phyloP scores from a whole-genome alignment of 2,888 invertebrate genomes.

The Eueremaeus valkanovi region DNA sequence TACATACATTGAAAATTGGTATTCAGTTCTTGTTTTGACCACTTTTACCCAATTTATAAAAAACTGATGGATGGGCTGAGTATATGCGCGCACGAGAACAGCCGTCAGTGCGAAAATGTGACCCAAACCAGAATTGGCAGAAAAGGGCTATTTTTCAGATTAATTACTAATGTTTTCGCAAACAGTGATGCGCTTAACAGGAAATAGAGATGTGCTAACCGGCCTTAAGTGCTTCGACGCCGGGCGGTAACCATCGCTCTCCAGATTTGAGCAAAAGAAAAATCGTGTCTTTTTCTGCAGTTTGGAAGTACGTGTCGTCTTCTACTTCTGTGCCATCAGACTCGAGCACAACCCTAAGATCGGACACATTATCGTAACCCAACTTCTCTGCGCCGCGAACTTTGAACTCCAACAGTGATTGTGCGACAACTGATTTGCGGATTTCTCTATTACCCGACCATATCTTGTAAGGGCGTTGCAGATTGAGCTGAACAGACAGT shows the following conservation, averaged over 20 bases:
- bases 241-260: conserved; percentile 88
- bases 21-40: too few relatives aligned
- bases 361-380: conserved; percentile 40
- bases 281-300: conserved; percentile 74
- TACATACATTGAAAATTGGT: too few relatives aligned
- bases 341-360: conserved; percentile 70
- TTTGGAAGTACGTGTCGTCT: conserved; percentile 90
- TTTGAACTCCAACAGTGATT: conserved; percentile 45
- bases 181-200: too few relatives aligned
- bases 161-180: too few relatives aligned
- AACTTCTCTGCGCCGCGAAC: conserved; percentile 45
- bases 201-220: conserved; percentile 58
- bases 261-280: conserved; percentile 69
- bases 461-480: conserved; percentile 48
- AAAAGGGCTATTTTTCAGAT: background rate
- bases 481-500: conserved; percentile 42
- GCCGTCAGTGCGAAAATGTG: too few relatives aligned
- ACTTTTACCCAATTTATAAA: too few relatives aligned
- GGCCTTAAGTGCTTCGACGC: conserved; percentile 90
- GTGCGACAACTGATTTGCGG: conserved; percentile 48
- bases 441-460: conserved; percentile 48
- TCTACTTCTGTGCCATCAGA: conserved; percentile 92
- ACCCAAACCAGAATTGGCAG: too few relatives aligned
- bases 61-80: too few relatives aligned
- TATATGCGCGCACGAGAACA: too few relatives aligned